Percentiles rank a stretch among this genome's conserved stretches.
Conservation (phyloP, 2,888 invertebrate genomes). For the Cheilosia pagana region DNA sequence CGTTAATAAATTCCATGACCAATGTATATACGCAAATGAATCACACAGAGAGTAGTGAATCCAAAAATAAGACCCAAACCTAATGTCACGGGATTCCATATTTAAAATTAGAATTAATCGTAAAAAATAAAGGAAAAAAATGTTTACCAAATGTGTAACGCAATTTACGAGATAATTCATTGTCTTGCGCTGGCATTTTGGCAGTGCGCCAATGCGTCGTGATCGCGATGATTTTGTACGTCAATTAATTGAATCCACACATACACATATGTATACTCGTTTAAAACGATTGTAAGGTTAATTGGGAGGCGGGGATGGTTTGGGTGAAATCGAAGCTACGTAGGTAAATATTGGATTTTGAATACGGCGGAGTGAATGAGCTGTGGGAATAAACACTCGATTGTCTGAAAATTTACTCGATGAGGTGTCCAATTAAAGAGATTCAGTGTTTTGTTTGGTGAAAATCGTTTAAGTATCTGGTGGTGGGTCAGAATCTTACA, state of each 20-base stretch:
- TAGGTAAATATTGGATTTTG: background rate
- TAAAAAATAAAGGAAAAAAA: slow-evolving; percentile 38
- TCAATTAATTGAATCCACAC: slow-evolving; percentile 27
- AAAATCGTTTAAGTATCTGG: no score
- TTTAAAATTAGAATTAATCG: slow-evolving; percentile 55
- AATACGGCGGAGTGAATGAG: background rate
- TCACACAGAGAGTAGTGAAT: slow-evolving; percentile 33
- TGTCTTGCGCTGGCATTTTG: slow-evolving; percentile 58
- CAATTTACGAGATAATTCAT: slow-evolving; percentile 67
- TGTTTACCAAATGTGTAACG: slow-evolving; percentile 48
- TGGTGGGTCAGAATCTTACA: no score
- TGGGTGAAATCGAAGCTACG: slow-evolving; percentile 1
- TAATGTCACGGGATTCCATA: slow-evolving; percentile 61
- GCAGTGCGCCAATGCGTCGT: slow-evolving; percentile 40
- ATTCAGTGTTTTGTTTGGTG: no score
- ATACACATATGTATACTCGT: background rate
- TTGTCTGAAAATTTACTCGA: background rate
- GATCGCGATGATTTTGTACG: slow-evolving; percentile 24
- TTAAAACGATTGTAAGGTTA: slow-evolving; percentile 36
- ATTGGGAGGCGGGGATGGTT: slow-evolving; percentile 2
- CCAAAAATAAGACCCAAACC: slow-evolving; percentile 54
- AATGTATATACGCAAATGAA: slow-evolving; percentile 34
- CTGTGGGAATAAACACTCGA: background rate
- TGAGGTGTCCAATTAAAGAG: no score
- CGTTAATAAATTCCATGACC: slow-evolving; percentile 29